Conservation (phyloP, 1,140 invertebrate genomes). For the Drosophila nigrodunni region DNA sequence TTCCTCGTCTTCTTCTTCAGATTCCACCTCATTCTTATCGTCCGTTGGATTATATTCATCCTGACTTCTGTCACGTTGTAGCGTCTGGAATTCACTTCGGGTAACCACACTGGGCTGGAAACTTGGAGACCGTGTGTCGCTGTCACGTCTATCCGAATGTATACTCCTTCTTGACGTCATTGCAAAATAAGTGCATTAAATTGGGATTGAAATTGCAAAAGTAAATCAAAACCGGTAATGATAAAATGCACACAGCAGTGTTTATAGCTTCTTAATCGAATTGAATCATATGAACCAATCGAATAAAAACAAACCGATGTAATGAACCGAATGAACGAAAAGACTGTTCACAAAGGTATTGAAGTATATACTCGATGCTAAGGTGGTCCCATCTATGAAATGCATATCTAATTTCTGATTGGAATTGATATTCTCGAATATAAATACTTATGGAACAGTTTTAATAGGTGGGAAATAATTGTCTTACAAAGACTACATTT, state of each 20-base stretch:
- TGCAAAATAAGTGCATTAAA: neutral
- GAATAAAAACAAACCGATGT: constrained; percentile 21
- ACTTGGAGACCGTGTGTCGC: neutral
- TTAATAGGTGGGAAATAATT: constrained; percentile 25
- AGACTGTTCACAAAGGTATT: too few species aligned
- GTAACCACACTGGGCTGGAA: neutral
- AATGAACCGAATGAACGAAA: constrained; percentile 9
- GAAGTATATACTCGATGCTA: neutral
- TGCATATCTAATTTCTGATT: neutral
- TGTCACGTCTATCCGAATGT: neutral
- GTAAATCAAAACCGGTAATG: constrained; percentile 1
- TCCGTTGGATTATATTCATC: neutral
- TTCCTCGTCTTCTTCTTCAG: neutral
- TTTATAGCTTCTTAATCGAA: constrained; percentile 7
- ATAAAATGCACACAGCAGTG: neutral
- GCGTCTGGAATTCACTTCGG: neutral
- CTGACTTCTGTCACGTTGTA: neutral
- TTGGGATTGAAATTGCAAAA: neutral
- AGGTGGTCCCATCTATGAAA: neutral
- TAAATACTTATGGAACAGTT: neutral
- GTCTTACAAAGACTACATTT: constrained; percentile 26
- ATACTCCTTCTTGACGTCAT: constrained; percentile 13
- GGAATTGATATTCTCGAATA: neutral
- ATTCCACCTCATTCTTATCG: constrained; percentile 22
- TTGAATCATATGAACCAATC: constrained; percentile 1